A percentile compares a stretch with the other conserved stretches of the same genome.
Evolutionary conservation across 1,140 invertebrate species (phyloP).

Genomic region (Zaprionus davidi): DNA sequence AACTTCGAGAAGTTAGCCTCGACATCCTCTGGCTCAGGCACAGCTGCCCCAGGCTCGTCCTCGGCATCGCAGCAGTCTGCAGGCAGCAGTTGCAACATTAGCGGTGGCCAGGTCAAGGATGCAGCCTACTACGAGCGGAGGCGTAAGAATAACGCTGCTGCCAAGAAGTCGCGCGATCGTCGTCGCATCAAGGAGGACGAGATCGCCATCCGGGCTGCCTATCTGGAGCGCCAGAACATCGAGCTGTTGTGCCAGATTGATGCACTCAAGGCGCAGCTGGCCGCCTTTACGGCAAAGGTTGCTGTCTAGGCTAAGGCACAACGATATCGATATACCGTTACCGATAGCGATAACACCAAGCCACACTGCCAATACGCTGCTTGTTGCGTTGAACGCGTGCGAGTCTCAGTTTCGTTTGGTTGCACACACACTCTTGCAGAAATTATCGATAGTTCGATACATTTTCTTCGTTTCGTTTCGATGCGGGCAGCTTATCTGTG

Average conservation of each 20-base stretch:
- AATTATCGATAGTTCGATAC: slow-evolving; percentile 19
- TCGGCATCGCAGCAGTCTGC: neutral
- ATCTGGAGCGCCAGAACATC: slow-evolving; percentile 90
- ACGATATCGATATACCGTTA: slow-evolving; percentile 25
- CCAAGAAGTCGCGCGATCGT: slow-evolving; percentile 96
- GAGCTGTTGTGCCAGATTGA: slow-evolving; percentile 81
- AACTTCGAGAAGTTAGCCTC: slow-evolving; percentile 56
- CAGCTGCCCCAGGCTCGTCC: neutral
- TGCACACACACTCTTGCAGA: slow-evolving; percentile 1
- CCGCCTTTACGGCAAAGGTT: slow-evolving; percentile 71
- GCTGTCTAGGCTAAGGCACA: slow-evolving; percentile 42
- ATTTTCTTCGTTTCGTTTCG: slow-evolving; percentile 20
- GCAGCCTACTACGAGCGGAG: slow-evolving; percentile 94
- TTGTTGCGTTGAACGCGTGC: slow-evolving; percentile 73
- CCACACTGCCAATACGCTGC: slow-evolving; percentile 40
- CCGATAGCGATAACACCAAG: slow-evolving; percentile 12
- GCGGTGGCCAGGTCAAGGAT: slow-evolving; percentile 87
- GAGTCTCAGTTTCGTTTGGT: slow-evolving; percentile 41
- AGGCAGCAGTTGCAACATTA: neutral
- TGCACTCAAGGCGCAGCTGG: slow-evolving; percentile 75
- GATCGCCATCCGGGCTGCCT: slow-evolving; percentile 94
- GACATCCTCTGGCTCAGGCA: too few relatives aligned
- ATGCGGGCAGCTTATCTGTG: slow-evolving; percentile 58
- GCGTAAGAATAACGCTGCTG: slow-evolving; percentile 97
- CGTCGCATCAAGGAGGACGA: slow-evolving; percentile 96